Evolutionary conservation across 2,113 vertebrate genomes (phyloP), one percentile per base, ranked within the genome.

Genomic region (Saccopteryx leptura): DNA sequence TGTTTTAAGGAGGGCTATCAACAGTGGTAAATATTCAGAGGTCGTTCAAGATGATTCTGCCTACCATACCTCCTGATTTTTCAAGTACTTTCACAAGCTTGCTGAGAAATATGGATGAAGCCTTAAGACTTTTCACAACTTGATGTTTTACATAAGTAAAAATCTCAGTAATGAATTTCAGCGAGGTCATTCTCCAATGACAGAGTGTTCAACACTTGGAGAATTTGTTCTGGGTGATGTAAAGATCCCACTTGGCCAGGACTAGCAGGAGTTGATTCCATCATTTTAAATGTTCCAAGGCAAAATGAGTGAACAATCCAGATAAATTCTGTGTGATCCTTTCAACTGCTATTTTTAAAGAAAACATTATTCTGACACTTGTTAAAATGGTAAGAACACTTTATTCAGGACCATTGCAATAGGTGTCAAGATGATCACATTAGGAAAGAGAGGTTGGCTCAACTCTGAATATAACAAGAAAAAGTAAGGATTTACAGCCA

Each of bases 221-320:
- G 52, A 93, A 75, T 90, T 68, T 76, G 24, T 88, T 91, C 58
- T 71, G 56, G 66, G 9, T 75, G 18, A 71, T 39, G 24, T 86
- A 83, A 96, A 60, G n/a, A 56, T 89, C 28, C 24, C 46, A 66
- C 31, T 66, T 76, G 19, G 10, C 2, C 54, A 19, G 9, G 50
- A 69, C n/a, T 19, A 86, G 61, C 14, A 76, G 58, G 28, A 31
- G 56, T 33, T 76, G 54, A 88, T 91, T 88, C 74, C n/a, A 93
- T 68, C 52, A n/a, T 90, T 93, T 87, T 80, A 82, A 84, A 69
- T 85, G 33, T 54, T 91, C 26, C 10, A 52, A 10, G 54, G n/a
- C 5, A 74, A 94, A 93, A 69, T 52, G 81, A 88, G 69, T 76
- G 19, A 85, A 31, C 11, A 26, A 33, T 9, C 7, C 23, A 61